phyloP scores from a whole-genome alignment of 2,888 invertebrate species.

The Physocephala rufipes region DNA sequence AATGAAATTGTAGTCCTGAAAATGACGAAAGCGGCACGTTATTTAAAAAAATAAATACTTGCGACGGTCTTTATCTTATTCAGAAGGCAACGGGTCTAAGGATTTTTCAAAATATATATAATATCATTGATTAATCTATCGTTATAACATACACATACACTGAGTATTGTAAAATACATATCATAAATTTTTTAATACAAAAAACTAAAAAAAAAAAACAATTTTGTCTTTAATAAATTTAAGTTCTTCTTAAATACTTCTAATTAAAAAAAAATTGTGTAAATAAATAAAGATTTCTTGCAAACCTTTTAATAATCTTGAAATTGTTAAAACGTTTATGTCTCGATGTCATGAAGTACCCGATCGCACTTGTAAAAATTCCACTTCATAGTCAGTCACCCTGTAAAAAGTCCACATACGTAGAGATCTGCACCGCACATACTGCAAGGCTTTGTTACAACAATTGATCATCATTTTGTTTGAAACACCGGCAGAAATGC shows the following conservation, averaged over 20 bases:
- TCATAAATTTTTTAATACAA: too few relatives aligned
- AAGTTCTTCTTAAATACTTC: not conserved
- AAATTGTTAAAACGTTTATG: not conserved
- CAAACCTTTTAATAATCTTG: too few relatives aligned
- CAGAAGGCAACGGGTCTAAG: too few relatives aligned
- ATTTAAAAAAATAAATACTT: too few relatives aligned
- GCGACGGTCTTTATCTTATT: too few relatives aligned
- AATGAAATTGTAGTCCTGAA: too few relatives aligned
- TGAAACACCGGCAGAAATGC: not conserved
- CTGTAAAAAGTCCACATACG: slow-evolving; percentile 48
- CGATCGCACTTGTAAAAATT: slow-evolving; percentile 40
- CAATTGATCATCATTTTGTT: not conserved
- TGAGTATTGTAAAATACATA: not conserved
- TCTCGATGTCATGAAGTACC: slow-evolving; percentile 39
- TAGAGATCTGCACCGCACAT: slow-evolving; percentile 32
- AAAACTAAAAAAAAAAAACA: not conserved
- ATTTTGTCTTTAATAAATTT: not conserved
- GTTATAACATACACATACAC: slow-evolving; percentile 9
- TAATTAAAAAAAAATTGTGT: not conserved
- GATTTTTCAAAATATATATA: not conserved
- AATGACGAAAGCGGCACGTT: too few relatives aligned
- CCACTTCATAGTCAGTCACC: slow-evolving; percentile 38
- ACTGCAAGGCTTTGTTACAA: not conserved
- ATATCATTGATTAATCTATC: not conserved
- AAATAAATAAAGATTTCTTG: slow-evolving; percentile 14